Percentiles rank a stretch among this genome's conserved stretches.
Evolutionary conservation across 1,140 invertebrate species (phyloP).

Genomic region (Drosophila baimaii): DNA sequence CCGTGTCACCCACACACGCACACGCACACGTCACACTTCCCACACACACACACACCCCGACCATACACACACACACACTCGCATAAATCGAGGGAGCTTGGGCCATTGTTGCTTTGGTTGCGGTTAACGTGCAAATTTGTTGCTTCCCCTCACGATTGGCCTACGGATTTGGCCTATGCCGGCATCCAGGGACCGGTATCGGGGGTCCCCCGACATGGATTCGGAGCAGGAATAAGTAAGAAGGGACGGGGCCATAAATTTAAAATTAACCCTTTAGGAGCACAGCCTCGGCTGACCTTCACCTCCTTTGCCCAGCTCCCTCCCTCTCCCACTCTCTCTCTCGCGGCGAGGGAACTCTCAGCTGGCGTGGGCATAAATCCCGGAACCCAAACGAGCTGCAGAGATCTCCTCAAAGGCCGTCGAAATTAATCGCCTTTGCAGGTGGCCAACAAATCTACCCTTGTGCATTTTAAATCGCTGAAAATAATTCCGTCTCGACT

Average conservation of each 20-base stretch:
- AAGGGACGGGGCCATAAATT: constrained; percentile 73
- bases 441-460: constrained; percentile 16
- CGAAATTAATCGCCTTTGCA: constrained; percentile 49
- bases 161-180: constrained; percentile 44
- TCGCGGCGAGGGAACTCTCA: neutral
- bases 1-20: constrained; percentile 68
- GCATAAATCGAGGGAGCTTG: constrained; percentile 38
- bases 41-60: constrained; percentile 42
- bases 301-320: constrained; percentile 12
- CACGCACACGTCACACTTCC: constrained; percentile 35
- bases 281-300: constrained; percentile 70
- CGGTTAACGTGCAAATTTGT: constrained; percentile 70
- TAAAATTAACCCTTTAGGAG: constrained; percentile 81
- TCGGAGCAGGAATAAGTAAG: constrained; percentile 45
- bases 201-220: constrained; percentile 51
- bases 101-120: constrained; percentile 49
- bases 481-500: constrained; percentile 34
- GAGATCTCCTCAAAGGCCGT: constrained; percentile 22
- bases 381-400: neutral
- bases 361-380: constrained; percentile 22
- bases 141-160: constrained; percentile 59
- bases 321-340: too few relatives aligned
- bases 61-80: constrained; percentile 12
- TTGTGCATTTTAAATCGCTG: constrained; percentile 41
- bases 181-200: neutral